Conservation (phyloP, 2,797 vertebrate genomes). For the Zenarchopterus dispar region DNA sequence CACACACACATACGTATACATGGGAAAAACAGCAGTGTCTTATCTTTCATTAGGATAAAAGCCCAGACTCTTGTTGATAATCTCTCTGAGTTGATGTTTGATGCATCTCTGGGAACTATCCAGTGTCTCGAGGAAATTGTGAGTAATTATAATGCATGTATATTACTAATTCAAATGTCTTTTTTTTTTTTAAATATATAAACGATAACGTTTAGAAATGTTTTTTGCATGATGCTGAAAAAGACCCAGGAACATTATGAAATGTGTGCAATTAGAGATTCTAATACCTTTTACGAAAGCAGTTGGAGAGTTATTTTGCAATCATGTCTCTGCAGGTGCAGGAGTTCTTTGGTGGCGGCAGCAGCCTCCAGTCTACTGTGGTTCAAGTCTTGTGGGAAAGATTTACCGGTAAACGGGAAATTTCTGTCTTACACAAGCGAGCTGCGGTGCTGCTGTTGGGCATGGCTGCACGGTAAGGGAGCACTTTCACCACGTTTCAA, state of each 20-base stretch:
- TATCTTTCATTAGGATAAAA: slow-evolving; percentile 79
- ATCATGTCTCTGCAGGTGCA: slow-evolving; percentile 82
- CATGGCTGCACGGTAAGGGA: slow-evolving; percentile 91
- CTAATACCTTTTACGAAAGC: background rate
- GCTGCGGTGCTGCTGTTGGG: slow-evolving; percentile 91
- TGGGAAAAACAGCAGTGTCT: background rate
- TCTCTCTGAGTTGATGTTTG: slow-evolving; percentile 90
- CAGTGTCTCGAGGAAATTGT: slow-evolving; percentile 97
- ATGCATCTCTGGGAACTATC: slow-evolving; percentile 88
- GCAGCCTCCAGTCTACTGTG: slow-evolving; percentile 82
- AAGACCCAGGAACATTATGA: background rate
- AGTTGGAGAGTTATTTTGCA: background rate
- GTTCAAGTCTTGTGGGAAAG: slow-evolving; percentile 92
- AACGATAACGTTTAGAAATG: slow-evolving; percentile 3
- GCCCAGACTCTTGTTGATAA: slow-evolving; percentile 89
- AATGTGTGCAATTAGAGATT: background rate
- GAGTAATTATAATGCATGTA: slow-evolving; percentile 69
- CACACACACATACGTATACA: too few relatives aligned
- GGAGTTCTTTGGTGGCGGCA: slow-evolving; percentile 91
- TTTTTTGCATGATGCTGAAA: background rate
- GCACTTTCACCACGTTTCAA: background rate
- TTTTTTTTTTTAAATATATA: background rate
- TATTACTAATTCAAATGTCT: background rate
- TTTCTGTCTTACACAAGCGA: slow-evolving; percentile 81
- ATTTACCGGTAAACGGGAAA: slow-evolving; percentile 87